These are phyloP conservation scores for Anoplophora glabripennis DNA, from an alignment of 1,140 invertebrate genomes.

Conservation along the genomic window DNA sequence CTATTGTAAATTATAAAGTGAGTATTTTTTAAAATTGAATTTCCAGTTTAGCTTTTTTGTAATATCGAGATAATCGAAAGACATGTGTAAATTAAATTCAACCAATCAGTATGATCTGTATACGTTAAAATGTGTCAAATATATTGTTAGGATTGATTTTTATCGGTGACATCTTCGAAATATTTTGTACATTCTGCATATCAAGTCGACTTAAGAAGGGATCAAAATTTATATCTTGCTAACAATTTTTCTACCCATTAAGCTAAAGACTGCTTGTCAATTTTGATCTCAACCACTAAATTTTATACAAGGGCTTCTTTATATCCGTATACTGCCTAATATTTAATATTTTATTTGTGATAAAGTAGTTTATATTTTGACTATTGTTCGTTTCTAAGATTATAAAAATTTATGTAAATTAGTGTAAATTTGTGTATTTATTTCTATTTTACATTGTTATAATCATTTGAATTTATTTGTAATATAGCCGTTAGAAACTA, in stretches of 20 bases:
- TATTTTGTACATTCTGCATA: constrained; percentile 2
- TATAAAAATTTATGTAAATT: constrained; percentile 30
- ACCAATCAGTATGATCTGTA: constrained; percentile 18
- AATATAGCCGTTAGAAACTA: constrained; percentile 46
- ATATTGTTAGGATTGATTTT: constrained; percentile 1
- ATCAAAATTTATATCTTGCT: constrained; percentile 6
- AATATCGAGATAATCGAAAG: neutral
- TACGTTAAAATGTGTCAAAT: constrained; percentile 35
- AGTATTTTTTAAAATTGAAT: constrained; percentile 9
- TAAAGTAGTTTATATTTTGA: constrained; percentile 7
- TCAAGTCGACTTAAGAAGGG: constrained; percentile 3
- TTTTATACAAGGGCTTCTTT: constrained; percentile 13
- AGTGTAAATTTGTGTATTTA: constrained; percentile 45
- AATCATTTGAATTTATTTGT: constrained; percentile 43
- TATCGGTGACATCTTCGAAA: neutral
- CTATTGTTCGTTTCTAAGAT: constrained; percentile 18
- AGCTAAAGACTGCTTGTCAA: constrained; percentile 14
- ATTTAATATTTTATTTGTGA: too few species aligned
- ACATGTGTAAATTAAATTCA: neutral
- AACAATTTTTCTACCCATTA: constrained; percentile 20
- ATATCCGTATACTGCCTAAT: constrained; percentile 4
- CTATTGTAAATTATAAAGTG: neutral
- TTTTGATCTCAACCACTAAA: constrained; percentile 23
- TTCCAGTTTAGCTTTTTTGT: neutral
- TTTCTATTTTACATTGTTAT: constrained; percentile 44